These are phyloP conservation scores for Macroglossus sobrinus DNA, from an alignment of 2,113 vertebrate species.

Conservation along the genomic window DNA sequence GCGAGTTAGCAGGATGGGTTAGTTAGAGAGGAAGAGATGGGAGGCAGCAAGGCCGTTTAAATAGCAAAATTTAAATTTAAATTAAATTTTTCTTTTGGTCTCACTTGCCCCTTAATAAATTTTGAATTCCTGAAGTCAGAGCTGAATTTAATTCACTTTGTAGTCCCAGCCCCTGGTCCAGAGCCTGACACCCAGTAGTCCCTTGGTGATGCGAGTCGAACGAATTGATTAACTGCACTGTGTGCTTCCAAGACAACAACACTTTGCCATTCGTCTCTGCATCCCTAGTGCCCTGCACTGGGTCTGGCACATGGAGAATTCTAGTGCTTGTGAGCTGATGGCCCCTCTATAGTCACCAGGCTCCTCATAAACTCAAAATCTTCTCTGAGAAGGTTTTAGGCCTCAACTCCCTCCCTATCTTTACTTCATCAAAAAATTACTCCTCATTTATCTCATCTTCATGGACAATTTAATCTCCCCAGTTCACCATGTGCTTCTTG, in stretches of 20 bases:
- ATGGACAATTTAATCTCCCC: background rate
- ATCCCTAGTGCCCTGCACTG: background rate
- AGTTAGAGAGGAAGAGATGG: background rate
- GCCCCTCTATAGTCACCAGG: background rate
- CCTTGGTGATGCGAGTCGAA: fast-evolving
- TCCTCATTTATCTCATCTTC: background rate
- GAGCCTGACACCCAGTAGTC: background rate
- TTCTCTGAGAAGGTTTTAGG: background rate
- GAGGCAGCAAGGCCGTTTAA: background rate
- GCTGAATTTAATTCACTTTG: background rate
- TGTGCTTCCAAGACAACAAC: background rate
- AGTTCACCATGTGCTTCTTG: background rate
- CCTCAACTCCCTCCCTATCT: background rate
- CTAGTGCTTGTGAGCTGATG: background rate
- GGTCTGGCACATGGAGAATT: background rate
- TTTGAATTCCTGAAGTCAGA: background rate
- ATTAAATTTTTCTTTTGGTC: background rate
- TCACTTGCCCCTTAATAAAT: background rate
- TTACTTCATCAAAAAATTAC: background rate
- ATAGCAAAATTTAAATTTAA: too few relatives aligned
- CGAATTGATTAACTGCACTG: too few relatives aligned
- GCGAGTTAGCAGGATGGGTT: background rate
- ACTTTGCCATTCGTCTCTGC: background rate
- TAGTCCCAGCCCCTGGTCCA: background rate
- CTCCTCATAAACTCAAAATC: background rate